Base-by-base conservation (phyloP, 2,113 vertebrate species). In the Cacatua alba region DNA sequence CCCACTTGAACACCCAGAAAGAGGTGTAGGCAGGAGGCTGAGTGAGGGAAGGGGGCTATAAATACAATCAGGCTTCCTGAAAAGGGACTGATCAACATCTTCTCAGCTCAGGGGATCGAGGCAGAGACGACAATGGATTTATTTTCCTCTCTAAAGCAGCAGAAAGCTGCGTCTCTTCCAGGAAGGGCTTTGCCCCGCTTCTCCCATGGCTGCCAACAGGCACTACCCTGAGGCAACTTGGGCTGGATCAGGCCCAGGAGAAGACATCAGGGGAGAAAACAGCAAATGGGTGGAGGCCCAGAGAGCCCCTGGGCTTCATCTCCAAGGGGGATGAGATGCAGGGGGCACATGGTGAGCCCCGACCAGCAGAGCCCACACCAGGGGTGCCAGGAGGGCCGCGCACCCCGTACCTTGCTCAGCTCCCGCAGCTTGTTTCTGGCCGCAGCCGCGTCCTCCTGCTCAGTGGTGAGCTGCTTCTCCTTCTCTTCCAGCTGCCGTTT, bases 401-500 rank as follows among this genome's bases (percentile, higher is more conserved):
- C 4, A 3, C 7, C 6, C 9, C 94, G 72, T 87, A 99, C 99
- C 99, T 99, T 99, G 72, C 97, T 98, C 69, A 99, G 97, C 49
- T 99, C 99, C 86, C 99, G 96, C 60, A 99, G 97, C 63, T 98
- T 99, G 95, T 98, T 99, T 97, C 97, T 99, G 82, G 98, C 98
- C 8, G 97, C 98, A 13, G 98, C 95, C 0, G 97, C 91, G 0
- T 99, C 99, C 82, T 99, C 99, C 92, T 99, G 99, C 91, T 99
- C 99, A 0, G 98, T 81, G 4, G 97, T 81, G 83, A 99, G 98
- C 90, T 99, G 98, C 92, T 99, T 99, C 85, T 99, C 99, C 85
- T 97, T 99, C 86, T 99, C 99, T 51, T 99, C 99, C 96, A 99
- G 97, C 83, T 99, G 99, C 52, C 98, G 99, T 93, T 99, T 99